Evolutionary conservation across 2,888 invertebrate genomes (phyloP).

Genomic region (Dryomyza anilis): DNA sequence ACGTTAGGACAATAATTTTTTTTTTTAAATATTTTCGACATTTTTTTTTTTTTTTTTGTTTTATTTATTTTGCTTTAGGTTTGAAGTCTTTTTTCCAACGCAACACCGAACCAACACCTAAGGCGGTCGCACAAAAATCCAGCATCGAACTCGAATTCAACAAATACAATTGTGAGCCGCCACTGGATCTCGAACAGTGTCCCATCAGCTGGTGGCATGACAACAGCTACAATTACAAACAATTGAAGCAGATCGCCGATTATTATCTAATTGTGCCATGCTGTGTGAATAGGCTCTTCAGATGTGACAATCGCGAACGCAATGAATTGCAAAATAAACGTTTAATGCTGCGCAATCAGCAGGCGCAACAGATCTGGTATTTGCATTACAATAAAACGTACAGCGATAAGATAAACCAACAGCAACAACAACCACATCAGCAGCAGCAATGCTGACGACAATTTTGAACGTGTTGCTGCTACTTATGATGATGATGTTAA

Average conservation of each 20-base stretch:
- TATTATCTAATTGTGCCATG: slow-evolving; percentile 46
- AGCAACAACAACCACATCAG: no score
- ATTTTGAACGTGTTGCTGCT: neutral
- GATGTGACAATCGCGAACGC: slow-evolving; percentile 24
- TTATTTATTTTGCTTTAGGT: slow-evolving; percentile 29
- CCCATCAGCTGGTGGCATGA: slow-evolving; percentile 50
- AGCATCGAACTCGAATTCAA: slow-evolving; percentile 43
- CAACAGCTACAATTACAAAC: slow-evolving; percentile 39
- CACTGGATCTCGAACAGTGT: slow-evolving; percentile 46
- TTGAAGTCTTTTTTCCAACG: slow-evolving; percentile 44
- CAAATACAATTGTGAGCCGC: slow-evolving; percentile 40
- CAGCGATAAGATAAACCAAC: slow-evolving; percentile 21
- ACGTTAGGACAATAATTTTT: no score
- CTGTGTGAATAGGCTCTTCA: slow-evolving; percentile 39
- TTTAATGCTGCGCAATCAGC: slow-evolving; percentile 24
- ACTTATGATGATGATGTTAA: neutral
- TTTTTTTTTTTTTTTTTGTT: neutral
- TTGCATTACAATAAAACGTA: slow-evolving; percentile 33
- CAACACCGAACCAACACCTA: slow-evolving; percentile 4
- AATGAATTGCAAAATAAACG: slow-evolving; percentile 21
- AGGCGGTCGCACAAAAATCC: slow-evolving; percentile 29
- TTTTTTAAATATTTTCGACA: no score
- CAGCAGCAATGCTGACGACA: no score
- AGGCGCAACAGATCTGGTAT: slow-evolving; percentile 34
- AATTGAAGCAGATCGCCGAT: slow-evolving; percentile 43